Conservation (phyloP, 2,113 vertebrate genomes). For the rat (Rattus norvegicus) region DNA sequence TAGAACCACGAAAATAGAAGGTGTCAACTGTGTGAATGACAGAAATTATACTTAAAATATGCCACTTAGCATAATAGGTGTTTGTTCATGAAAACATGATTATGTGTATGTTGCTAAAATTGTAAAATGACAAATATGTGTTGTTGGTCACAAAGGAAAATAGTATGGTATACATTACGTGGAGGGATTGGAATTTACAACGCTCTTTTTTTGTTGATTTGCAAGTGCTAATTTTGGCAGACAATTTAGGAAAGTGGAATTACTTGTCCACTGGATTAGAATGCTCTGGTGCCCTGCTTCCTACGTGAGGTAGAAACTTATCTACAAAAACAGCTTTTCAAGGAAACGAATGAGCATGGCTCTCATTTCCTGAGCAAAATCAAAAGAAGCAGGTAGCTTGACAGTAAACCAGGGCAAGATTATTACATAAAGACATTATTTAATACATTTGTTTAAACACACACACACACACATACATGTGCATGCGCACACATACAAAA, state of each 20-base stretch:
- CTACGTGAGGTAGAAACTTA: conserved; percentile 44
- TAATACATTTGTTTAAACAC: conserved; percentile 26
- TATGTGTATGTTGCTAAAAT: conserved; percentile 17
- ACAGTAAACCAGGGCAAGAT: background rate
- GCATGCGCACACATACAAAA: background rate
- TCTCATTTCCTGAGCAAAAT: conserved; percentile 32
- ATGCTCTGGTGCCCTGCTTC: background rate
- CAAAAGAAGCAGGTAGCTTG: conserved; percentile 26
- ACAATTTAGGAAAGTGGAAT: conserved; percentile 54
- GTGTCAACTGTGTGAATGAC: conserved; percentile 33
- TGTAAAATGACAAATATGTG: conserved; percentile 61
- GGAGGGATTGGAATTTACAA: conserved; percentile 48
- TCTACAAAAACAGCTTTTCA: background rate
- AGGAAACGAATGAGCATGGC: background rate
- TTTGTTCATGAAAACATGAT: conserved; percentile 51
- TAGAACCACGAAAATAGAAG: conserved; percentile 37
- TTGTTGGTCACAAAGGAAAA: conserved; percentile 59
- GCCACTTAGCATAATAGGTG: conserved; percentile 22
- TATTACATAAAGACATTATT: background rate
- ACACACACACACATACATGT: background rate
- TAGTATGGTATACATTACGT: conserved; percentile 21
- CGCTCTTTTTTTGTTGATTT: conserved; percentile 62
- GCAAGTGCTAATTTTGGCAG: conserved; percentile 53
- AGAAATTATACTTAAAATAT: conserved; percentile 59
- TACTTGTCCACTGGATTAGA: conserved; percentile 34